Conservation (phyloP, 2,797 vertebrate species). For the Cirrhinus molitorella region DNA sequence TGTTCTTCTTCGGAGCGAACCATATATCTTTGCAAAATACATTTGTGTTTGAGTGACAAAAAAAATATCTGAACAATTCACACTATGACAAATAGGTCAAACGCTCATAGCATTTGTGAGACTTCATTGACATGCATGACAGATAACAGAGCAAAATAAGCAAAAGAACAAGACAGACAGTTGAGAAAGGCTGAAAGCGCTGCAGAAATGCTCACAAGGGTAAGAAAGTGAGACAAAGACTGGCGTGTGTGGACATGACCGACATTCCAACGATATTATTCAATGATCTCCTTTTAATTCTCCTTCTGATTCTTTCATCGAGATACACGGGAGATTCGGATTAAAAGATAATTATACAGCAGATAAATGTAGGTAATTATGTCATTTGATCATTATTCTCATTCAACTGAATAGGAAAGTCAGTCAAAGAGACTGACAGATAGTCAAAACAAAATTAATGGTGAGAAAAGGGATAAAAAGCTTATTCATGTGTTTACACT, state of each 20-base stretch:
- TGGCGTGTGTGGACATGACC: conserved; percentile 58
- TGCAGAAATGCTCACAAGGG: conserved; percentile 19
- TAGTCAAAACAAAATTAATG: neutral
- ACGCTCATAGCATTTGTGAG: neutral
- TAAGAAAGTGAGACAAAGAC: conserved; percentile 30
- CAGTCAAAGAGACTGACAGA: neutral
- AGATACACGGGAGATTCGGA: conserved; percentile 3
- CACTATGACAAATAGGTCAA: conserved; percentile 5
- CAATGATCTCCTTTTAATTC: conserved; percentile 3
- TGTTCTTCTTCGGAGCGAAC: neutral
- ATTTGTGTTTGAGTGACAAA: neutral
- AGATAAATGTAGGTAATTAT: neutral
- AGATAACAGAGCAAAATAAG: conserved; percentile 8
- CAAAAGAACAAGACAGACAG: neutral
- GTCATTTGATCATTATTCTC: neutral
- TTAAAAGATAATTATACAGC: conserved; percentile 33
- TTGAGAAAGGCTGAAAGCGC: conserved; percentile 5
- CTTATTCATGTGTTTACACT: too few species aligned
- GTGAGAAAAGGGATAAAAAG: neutral
- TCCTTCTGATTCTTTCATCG: neutral
- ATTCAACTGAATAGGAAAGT: neutral
- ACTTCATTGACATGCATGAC: conserved; percentile 12
- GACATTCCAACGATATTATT: conserved; percentile 57
- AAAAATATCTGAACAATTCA: neutral
- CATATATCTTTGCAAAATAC: neutral